Evolutionary conservation across 2,113 vertebrate species (phyloP), one percentile per base, ranked within the genome.

Genomic region (Xiphophorus couchianus): DNA sequence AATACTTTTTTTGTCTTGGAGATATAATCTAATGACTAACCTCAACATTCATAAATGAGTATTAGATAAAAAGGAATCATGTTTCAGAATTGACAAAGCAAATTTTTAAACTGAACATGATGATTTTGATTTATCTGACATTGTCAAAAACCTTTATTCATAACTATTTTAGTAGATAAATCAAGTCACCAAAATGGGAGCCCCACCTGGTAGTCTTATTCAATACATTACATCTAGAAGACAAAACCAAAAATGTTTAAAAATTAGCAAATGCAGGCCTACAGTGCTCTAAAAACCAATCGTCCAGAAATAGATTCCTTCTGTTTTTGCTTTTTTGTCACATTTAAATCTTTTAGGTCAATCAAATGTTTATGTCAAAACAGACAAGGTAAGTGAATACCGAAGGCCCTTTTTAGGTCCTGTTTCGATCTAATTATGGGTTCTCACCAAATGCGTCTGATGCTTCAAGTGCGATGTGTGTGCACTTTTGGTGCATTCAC

Each of bases 51-150:
- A 74, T 73, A 19, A 69, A 31, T 22, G 60, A 60, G 66, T 73
- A 61, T 60, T 10, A 80, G 30, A 85, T 66, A 30, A 69, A 29
- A 22, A n/a, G 14, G 68, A 71, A 80, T 78, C 74, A 73, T 58
- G 73, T 81, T 64, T 72, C 54, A 71, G 54, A 33, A 15, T 66
- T 61, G 10, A 69, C 73, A 0, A 44, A 44, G 76, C 51, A 72
- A 66, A 73, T 73, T 4, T 4, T 30, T 63, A 68, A 29, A 78
- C 64, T 83, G 66, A 81, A 79, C 51, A 42, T 70, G 73, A 78
- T 77, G 35, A 85, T 69, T 82, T 63, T 87, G 84, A 92, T 92
- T 80, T 76, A 85, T 88, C 80, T 81, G 60, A 86, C 73, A 77
- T 30, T 77, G 78, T 69, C 75, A 79, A 68, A 63, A 79, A 76